phyloP scores from a whole-genome alignment of 2,797 vertebrate species.

The Centropyge bicolor region DNA sequence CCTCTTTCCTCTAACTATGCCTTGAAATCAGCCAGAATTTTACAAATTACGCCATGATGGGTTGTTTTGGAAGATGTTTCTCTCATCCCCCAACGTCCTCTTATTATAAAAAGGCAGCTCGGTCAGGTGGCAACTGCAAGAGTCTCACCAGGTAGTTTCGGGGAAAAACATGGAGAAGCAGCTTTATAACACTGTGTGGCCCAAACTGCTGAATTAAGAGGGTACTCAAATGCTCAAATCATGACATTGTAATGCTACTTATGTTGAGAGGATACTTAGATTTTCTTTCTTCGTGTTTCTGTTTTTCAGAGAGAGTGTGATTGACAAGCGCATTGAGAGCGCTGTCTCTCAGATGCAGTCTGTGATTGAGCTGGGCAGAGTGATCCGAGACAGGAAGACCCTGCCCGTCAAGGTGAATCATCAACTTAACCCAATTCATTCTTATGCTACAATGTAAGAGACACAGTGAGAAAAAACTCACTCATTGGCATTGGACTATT shows the following conservation, averaged over 20 bases:
- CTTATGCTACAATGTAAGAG: not conserved
- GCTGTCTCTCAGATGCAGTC: constrained; percentile 97
- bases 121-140: not conserved
- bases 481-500: not conserved
- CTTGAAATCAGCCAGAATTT: constrained; percentile 1
- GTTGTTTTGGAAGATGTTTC: constrained; percentile 9
- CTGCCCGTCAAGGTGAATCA: constrained; percentile 93
- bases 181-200: not conserved
- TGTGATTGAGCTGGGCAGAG: constrained; percentile 96
- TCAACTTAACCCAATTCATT: constrained; percentile 5
- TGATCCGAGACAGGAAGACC: constrained; percentile 97
- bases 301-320: constrained; percentile 89
- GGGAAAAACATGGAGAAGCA: not conserved
- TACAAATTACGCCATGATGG: not conserved
- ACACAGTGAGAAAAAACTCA: not conserved
- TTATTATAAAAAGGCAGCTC: not conserved
- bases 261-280: not conserved
- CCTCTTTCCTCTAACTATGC: not conserved
- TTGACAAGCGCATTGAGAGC: constrained; percentile 94
- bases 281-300: constrained; percentile 24
- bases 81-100: not conserved
- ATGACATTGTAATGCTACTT: not conserved
- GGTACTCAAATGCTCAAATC: not conserved
- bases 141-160: not conserved
- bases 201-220: not conserved